Percentiles rank a stretch among this genome's conserved stretches.
Evolutionary conservation across 2,888 invertebrate species (phyloP).

Genomic region (Proisotoma minuta): DNA sequence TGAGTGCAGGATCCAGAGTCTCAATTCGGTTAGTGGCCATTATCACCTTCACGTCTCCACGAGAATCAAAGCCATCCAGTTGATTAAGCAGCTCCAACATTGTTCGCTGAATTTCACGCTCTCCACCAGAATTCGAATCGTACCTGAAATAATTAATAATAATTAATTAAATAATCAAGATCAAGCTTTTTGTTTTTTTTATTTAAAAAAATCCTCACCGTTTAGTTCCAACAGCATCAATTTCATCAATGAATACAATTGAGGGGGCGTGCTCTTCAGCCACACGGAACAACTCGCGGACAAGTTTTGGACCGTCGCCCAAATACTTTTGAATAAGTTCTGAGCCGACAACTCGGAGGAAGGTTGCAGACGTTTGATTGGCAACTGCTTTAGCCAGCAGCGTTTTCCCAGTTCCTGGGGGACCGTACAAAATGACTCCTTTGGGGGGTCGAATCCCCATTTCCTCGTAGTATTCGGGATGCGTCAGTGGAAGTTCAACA

Average conservation of each 20-base stretch:
- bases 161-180: slow-evolving; percentile 1
- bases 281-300: slow-evolving; percentile 95
- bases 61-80: slow-evolving; percentile 93
- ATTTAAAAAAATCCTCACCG: slow-evolving; percentile 15
- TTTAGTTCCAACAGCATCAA: slow-evolving; percentile 60
- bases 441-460: slow-evolving; percentile 99
- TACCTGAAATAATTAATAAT: slow-evolving; percentile 58
- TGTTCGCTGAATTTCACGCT: slow-evolving; percentile 97
- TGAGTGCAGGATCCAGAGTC: slow-evolving; percentile 95
- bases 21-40: slow-evolving; percentile 99
- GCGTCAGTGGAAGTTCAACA: slow-evolving; percentile 95
- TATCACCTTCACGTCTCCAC: slow-evolving; percentile 93
- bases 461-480: slow-evolving; percentile 99
- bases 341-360: slow-evolving; percentile 97
- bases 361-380: slow-evolving; percentile 98
- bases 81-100: slow-evolving; percentile 99
- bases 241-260: slow-evolving; percentile 99
- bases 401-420: slow-evolving; percentile 98
- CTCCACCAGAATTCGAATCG: slow-evolving; percentile 98
- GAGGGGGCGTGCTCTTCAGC: slow-evolving; percentile 99
- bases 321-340: slow-evolving; percentile 98
- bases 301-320: slow-evolving; percentile 98
- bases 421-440: slow-evolving; percentile 80
- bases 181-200: neutral
- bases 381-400: slow-evolving; percentile 97